Evolutionary conservation across 1,140 invertebrate genomes (phyloP).

Genomic region (Samia ricini): DNA sequence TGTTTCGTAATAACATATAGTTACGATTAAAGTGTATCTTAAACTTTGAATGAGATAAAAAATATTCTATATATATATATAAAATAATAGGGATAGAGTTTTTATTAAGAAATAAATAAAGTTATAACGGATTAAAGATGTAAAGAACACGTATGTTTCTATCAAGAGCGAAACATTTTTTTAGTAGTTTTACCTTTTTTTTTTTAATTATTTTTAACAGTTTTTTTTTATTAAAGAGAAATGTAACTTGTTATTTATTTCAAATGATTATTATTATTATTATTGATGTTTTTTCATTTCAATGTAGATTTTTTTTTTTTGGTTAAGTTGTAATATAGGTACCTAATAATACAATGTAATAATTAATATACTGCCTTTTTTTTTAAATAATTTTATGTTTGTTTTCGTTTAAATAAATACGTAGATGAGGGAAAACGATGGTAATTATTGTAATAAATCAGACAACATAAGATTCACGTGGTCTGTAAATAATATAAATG

Average conservation of each 20-base stretch:
- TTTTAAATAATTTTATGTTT: conserved; percentile 53
- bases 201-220: conserved; percentile 74
- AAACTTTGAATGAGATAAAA: conserved; percentile 68
- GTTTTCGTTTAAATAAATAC: conserved; percentile 41
- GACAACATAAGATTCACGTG: neutral
- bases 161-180: conserved; percentile 33
- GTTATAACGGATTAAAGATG: conserved; percentile 63
- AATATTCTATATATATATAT: conserved; percentile 67
- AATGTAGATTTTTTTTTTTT: conserved; percentile 53
- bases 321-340: conserved; percentile 70
- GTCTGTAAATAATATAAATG: neutral
- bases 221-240: conserved; percentile 58
- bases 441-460: conserved; percentile 8
- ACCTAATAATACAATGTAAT: conserved; percentile 50
- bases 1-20: conserved; percentile 50
- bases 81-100: conserved; percentile 76
- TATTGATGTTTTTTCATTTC: conserved; percentile 70
- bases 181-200: conserved; percentile 52
- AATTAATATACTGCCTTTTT: conserved; percentile 70
- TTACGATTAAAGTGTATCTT: conserved; percentile 68
- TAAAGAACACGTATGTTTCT: conserved; percentile 63
- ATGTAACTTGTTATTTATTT: conserved; percentile 77
- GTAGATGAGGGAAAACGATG: conserved; percentile 13
- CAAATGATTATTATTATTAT: conserved; percentile 69
- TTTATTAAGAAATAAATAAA: conserved; percentile 75